Conservation (phyloP, 1,140 invertebrate genomes). For the Proctacanthus coquilletti region DNA sequence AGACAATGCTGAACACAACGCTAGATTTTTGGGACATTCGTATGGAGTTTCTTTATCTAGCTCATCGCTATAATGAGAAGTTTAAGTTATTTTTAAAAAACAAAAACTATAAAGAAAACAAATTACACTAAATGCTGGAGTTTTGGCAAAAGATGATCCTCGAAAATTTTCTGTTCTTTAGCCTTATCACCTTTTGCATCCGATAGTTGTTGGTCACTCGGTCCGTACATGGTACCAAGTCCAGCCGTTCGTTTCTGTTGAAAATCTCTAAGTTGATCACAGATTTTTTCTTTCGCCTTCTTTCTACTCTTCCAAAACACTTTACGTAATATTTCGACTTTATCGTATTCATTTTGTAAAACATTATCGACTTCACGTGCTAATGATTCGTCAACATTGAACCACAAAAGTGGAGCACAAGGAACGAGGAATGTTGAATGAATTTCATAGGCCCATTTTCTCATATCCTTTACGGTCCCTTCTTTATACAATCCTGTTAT, state of each 20-base stretch:
- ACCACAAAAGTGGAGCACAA: slow-evolving; percentile 67
- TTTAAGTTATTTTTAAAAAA: slow-evolving; percentile 3
- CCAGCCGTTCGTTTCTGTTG: slow-evolving; percentile 78
- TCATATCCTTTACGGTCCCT: slow-evolving; percentile 73
- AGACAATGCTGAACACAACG: slow-evolving; percentile 58
- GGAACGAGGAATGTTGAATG: slow-evolving; percentile 91
- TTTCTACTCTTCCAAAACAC: slow-evolving; percentile 77
- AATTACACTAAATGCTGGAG: slow-evolving; percentile 51
- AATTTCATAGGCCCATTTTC: slow-evolving; percentile 96
- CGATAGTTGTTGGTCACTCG: slow-evolving; percentile 62
- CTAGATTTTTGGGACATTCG: slow-evolving; percentile 48
- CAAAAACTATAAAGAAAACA: slow-evolving; percentile 2
- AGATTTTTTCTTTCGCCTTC: slow-evolving; percentile 72
- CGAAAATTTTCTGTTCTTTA: slow-evolving; percentile 60
- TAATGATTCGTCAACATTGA: slow-evolving; percentile 64
- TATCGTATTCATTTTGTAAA: slow-evolving; percentile 62
- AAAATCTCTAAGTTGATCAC: slow-evolving; percentile 77
- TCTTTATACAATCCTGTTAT: slow-evolving; percentile 74
- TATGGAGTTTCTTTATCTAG: slow-evolving; percentile 45
- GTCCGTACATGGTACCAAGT: slow-evolving; percentile 78
- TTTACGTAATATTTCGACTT: slow-evolving; percentile 74
- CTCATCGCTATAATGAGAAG: slow-evolving; percentile 39
- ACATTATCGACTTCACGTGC: slow-evolving; percentile 78
- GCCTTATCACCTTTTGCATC: slow-evolving; percentile 67
- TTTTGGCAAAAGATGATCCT: slow-evolving; percentile 55